These are phyloP conservation scores for Rhingia rostrata DNA, from an alignment of 2,888 invertebrate genomes.

Conservation along the genomic window DNA sequence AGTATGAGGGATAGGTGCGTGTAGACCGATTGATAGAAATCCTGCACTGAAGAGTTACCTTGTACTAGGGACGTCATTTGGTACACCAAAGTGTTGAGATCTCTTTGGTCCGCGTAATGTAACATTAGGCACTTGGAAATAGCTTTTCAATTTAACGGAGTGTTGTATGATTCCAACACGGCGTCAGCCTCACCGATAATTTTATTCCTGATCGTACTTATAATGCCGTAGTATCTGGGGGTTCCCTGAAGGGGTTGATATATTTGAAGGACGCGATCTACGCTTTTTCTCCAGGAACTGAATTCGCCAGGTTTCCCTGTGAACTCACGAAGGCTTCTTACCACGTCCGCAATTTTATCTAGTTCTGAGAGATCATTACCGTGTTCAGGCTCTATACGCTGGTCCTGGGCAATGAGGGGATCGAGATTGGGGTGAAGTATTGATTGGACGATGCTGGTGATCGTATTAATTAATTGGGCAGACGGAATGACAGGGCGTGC, in stretches of 20 bases:
- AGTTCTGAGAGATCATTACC: conserved; percentile 21
- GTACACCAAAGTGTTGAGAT: conserved; percentile 58
- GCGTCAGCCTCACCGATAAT: conserved; percentile 56
- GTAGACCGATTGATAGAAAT: conserved; percentile 61
- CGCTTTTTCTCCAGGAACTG: conserved; percentile 49
- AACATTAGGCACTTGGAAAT: conserved; percentile 52
- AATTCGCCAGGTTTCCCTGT: conserved; percentile 37
- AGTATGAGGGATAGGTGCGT: conserved; percentile 62
- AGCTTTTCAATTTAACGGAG: conserved; percentile 44
- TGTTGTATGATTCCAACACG: conserved; percentile 62
- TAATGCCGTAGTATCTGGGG: conserved; percentile 61
- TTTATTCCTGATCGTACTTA: conserved; percentile 58
- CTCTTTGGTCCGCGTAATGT: conserved; percentile 61
- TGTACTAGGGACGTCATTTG: conserved; percentile 55
- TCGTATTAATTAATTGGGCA: too few species aligned
- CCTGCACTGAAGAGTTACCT: conserved; percentile 28
- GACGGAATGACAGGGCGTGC: too few species aligned
- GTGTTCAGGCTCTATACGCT: not conserved
- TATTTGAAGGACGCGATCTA: conserved; percentile 48
- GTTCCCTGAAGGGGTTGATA: conserved; percentile 49
- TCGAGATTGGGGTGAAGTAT: conserved; percentile 3
- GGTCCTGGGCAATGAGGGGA: not conserved
- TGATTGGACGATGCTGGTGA: not conserved
- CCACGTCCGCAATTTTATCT: conserved; percentile 48
- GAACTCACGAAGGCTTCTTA: conserved; percentile 38